Evolutionary conservation across 1,140 invertebrate species (phyloP).

Genomic region (Bombus soroeensis): DNA sequence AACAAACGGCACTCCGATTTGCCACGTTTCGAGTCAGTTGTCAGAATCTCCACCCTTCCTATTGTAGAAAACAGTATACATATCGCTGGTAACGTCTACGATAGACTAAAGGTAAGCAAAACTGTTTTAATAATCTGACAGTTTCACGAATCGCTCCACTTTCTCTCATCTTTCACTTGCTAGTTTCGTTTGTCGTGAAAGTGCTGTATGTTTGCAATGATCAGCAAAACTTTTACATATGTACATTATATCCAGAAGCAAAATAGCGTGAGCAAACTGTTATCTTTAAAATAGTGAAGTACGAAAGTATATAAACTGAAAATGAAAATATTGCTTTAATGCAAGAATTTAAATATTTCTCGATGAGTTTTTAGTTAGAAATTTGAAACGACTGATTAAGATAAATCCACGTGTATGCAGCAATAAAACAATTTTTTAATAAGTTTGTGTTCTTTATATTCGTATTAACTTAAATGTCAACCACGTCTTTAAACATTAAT

Average conservation of each 20-base stretch:
- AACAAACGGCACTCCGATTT: constrained; percentile 75
- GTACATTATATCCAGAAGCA: background rate
- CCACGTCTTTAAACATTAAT: too few species aligned
- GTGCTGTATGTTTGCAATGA: background rate
- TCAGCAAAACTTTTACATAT: background rate
- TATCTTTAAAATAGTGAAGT: too few species aligned
- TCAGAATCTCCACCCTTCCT: constrained; percentile 87
- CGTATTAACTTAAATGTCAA: background rate
- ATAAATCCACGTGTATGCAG: too few species aligned
- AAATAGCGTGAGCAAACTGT: too few species aligned
- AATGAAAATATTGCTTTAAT: too few species aligned
- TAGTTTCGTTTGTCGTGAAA: background rate
- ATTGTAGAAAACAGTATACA: constrained; percentile 88
- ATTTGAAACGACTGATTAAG: too few species aligned
- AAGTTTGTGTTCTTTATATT: background rate
- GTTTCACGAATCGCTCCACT: background rate
- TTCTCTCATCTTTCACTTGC: constrained; percentile 20
- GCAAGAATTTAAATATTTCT: too few species aligned
- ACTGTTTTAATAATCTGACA: background rate
- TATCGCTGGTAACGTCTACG: constrained; percentile 87
- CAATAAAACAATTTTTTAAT: background rate
- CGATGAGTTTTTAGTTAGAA: too few species aligned
- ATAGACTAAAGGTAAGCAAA: constrained; percentile 85
- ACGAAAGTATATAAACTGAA: too few species aligned
- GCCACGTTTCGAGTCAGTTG: constrained; percentile 86